Evolutionary conservation across 2,113 vertebrate species (phyloP).

Genomic region (Alexandromys fortis): DNA sequence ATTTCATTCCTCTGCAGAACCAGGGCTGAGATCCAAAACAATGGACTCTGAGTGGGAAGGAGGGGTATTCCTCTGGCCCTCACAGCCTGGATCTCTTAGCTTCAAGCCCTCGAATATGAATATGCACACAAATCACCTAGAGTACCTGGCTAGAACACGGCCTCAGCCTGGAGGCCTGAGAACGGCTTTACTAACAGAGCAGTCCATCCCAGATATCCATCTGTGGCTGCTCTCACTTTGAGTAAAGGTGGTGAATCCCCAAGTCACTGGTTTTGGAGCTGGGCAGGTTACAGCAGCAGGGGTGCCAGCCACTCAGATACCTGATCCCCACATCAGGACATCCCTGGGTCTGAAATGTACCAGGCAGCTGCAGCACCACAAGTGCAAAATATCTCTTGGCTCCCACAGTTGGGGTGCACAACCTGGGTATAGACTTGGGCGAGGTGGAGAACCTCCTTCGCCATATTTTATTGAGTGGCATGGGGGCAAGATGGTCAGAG

Average conservation of each 20-base stretch:
- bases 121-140: neutral
- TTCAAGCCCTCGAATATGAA: neutral
- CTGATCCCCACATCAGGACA: neutral
- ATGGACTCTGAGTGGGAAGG: neutral
- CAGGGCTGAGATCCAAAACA: constrained; percentile 37
- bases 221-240: neutral
- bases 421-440: neutral
- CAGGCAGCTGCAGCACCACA: neutral
- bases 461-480: neutral
- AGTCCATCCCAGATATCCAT: rapidly evolving
- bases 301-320: neutral
- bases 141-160: neutral
- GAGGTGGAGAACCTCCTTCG: neutral
- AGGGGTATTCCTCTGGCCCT: neutral
- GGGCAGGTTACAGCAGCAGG: neutral
- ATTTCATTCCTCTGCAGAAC: constrained; percentile 20
- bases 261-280: neutral
- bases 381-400: neutral
- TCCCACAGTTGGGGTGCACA: rapidly evolving
- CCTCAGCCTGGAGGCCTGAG: neutral
- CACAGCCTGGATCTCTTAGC: neutral
- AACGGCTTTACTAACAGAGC: neutral
- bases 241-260: neutral
- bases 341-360: neutral
- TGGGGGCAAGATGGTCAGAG: neutral